phyloP scores from a whole-genome alignment of 2,797 vertebrate species.

The Capromys pilorides region DNA sequence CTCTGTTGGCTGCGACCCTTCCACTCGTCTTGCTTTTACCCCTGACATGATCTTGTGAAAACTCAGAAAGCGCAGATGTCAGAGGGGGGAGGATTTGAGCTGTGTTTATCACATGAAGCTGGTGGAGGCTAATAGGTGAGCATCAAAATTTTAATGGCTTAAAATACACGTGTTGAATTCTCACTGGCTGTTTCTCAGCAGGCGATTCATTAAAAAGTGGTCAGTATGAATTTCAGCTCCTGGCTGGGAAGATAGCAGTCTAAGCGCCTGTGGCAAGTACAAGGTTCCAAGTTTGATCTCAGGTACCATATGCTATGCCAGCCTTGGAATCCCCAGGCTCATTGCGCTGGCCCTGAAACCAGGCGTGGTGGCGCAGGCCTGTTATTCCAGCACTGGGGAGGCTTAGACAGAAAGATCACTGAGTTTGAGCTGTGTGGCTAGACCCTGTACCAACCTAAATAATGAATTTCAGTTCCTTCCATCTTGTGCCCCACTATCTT shows the following conservation, averaged over 20 bases:
- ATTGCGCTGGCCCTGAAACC: too few relatives aligned
- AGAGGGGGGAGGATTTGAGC: neutral
- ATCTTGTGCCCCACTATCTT: too few relatives aligned
- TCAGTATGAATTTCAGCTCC: neutral
- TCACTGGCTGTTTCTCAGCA: neutral
- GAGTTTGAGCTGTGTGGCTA: too few relatives aligned
- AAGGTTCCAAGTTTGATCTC: too few relatives aligned
- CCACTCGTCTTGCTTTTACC: neutral
- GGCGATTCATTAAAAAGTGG: neutral
- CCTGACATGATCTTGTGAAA: neutral
- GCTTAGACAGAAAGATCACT: too few relatives aligned
- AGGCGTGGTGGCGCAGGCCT: too few relatives aligned
- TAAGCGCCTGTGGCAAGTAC: too few relatives aligned
- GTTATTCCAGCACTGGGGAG: too few relatives aligned
- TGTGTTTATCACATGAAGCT: neutral
- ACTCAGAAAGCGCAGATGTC: neutral
- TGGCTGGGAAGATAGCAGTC: neutral
- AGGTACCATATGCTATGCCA: too few relatives aligned
- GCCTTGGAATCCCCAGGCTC: too few relatives aligned
- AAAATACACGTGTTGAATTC: neutral
- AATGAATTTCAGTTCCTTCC: too few relatives aligned
- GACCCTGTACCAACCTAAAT: too few relatives aligned
- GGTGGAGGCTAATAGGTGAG: neutral
- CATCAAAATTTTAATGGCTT: neutral
- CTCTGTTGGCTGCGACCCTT: neutral